phyloP scores from a whole-genome alignment of 2,888 invertebrate species.

The Lepidochrysops patricia region DNA sequence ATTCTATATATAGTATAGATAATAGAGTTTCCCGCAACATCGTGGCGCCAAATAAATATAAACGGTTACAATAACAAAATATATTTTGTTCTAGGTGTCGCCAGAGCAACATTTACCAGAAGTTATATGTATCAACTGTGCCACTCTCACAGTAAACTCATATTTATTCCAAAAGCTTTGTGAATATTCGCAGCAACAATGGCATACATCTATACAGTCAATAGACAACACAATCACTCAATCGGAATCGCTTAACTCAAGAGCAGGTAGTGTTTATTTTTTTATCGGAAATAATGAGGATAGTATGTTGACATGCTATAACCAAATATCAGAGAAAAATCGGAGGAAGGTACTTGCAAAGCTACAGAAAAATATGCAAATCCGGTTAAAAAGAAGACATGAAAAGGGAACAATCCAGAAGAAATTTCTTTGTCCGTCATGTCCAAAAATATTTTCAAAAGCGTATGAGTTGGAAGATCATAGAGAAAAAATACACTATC shows the following conservation, averaged over 20 bases:
- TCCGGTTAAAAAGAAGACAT: conserved; percentile 32
- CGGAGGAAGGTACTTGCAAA: conserved; percentile 38
- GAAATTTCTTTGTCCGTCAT: conserved; percentile 39
- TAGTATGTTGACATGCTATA: conserved; percentile 44
- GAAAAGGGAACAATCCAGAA: conserved; percentile 32
- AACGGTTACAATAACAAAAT: too few relatives aligned
- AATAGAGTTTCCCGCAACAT: too few relatives aligned
- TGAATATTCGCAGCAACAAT: conserved; percentile 38
- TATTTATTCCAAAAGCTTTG: conserved; percentile 47
- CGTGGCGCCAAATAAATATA: too few relatives aligned
- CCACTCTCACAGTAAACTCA: conserved; percentile 37
- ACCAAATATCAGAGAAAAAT: conserved; percentile 25
- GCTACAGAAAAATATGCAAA: conserved; percentile 39
- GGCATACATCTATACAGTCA: conserved; percentile 34
- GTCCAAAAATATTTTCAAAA: conserved; percentile 42
- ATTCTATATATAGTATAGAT: too few relatives aligned
- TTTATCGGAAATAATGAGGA: conserved; percentile 36
- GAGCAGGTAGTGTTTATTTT: conserved; percentile 36
- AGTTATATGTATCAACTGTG: conserved; percentile 45
- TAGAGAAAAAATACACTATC: conserved; percentile 44
- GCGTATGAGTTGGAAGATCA: conserved; percentile 37
- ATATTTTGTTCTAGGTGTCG: conserved; percentile 34
- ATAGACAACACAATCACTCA: conserved; percentile 34
- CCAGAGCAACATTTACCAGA: conserved; percentile 41
- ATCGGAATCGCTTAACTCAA: conserved; percentile 29